phyloP scores from a whole-genome alignment of 2,113 vertebrate genomes.

The Stegostoma tigrinum region DNA sequence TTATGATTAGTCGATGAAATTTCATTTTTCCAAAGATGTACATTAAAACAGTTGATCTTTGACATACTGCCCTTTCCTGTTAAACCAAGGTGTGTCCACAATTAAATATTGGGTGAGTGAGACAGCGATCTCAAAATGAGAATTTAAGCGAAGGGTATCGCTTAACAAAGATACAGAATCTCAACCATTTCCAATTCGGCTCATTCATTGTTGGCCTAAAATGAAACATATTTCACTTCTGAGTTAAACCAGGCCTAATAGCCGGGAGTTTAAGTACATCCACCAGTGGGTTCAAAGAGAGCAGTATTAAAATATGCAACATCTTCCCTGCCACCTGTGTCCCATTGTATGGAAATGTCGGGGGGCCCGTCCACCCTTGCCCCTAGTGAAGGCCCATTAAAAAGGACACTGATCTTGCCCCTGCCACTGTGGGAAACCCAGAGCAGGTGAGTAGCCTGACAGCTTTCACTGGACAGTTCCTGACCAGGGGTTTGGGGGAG shows the following conservation, averaged over 20 bases:
- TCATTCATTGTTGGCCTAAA: not conserved
- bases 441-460: not conserved
- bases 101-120: not conserved
- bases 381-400: not conserved
- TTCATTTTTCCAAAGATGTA: not conserved
- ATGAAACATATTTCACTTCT: not conserved
- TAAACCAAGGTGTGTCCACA: not conserved
- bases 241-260: not conserved
- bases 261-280: not conserved
- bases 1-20: too few relatives aligned
- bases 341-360: too few relatives aligned
- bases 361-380: too few relatives aligned
- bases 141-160: not conserved
- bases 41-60: not conserved
- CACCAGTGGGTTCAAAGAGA: not conserved
- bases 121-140: not conserved
- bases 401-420: not conserved
- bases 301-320: not conserved
- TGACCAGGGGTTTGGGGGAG: too few relatives aligned
- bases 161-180: not conserved
- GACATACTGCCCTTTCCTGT: not conserved
- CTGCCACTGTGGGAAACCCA: not conserved
- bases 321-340: not conserved
- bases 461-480: not conserved
- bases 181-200: not conserved